Evolutionary conservation across 1,140 invertebrate genomes (phyloP).

Genomic region (Achroia grisella): DNA sequence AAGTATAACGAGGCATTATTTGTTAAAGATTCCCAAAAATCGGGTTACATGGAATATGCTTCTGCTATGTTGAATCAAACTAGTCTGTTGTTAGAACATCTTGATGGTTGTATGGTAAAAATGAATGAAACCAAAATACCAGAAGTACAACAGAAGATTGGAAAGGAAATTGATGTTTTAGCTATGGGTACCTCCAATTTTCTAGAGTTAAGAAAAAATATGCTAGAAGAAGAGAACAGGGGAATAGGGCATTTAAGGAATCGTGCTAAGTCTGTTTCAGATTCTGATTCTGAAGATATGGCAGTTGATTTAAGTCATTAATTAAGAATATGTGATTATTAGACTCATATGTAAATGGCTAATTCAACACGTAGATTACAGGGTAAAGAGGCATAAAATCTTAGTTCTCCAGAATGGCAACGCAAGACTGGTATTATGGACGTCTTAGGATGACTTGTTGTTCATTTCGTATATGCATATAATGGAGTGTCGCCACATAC

Average conservation of each 20-base stretch:
- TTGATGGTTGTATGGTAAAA: conserved; percentile 39
- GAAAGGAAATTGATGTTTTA: conserved; percentile 38
- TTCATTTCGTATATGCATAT: too few species aligned
- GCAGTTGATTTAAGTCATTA: too few species aligned
- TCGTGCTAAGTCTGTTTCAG: too few species aligned
- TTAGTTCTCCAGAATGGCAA: too few species aligned
- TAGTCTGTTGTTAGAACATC: conserved; percentile 28
- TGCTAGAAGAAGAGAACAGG: conserved; percentile 23
- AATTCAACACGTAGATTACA: too few species aligned
- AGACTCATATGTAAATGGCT: too few species aligned
- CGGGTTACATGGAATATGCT: conserved; percentile 18
- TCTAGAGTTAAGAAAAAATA: conserved; percentile 30
- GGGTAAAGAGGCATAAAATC: too few species aligned
- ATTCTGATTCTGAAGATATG: too few species aligned
- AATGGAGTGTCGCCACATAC: too few species aligned
- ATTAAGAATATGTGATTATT: too few species aligned
- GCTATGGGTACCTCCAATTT: conserved; percentile 22
- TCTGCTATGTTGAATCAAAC: conserved; percentile 31
- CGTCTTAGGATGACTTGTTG: too few species aligned
- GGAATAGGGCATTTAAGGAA: conserved; percentile 6
- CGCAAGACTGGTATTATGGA: too few species aligned
- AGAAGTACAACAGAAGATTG: conserved; percentile 22
- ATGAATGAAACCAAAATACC: conserved; percentile 33
- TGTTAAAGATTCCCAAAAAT: background rate
- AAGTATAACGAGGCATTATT: conserved; percentile 22